Evolutionary conservation across 2,888 invertebrate genomes (phyloP).

Genomic region (Furcula furcula): DNA sequence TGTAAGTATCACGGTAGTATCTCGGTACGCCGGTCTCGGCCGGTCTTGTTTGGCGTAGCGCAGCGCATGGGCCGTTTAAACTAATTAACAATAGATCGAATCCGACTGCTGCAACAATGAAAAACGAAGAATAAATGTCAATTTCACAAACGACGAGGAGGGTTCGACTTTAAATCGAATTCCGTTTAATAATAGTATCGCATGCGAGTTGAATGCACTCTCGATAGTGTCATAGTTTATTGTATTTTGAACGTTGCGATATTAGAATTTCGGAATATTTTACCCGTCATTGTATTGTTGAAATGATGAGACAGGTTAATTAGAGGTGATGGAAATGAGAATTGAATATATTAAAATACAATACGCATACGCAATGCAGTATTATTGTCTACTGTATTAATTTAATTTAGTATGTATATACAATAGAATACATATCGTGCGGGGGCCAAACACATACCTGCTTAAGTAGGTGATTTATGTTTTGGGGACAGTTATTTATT

Average conservation of each 20-base stretch:
- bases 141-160: slow-evolving; percentile 81
- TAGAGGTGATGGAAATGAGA: not conserved
- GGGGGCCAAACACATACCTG: no score
- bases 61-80: slow-evolving; percentile 75
- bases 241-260: slow-evolving; percentile 55
- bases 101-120: slow-evolving; percentile 78
- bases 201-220: slow-evolving; percentile 79
- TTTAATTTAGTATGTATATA: no score
- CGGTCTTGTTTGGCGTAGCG: slow-evolving; percentile 51
- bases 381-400: slow-evolving; percentile 1
- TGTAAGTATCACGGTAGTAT: slow-evolving; percentile 3
- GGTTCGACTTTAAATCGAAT: slow-evolving; percentile 80
- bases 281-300: slow-evolving; percentile 31
- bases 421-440: no score
- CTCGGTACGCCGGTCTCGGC: slow-evolving; percentile 23
- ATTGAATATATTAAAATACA: slow-evolving; percentile 1
- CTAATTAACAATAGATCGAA: slow-evolving; percentile 81
- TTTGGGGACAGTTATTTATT: no score
- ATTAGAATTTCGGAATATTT: slow-evolving; percentile 42
- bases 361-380: not conserved
- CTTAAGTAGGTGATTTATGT: no score
- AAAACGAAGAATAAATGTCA: slow-evolving; percentile 82
- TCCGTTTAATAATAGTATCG: slow-evolving; percentile 80
- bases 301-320: slow-evolving; percentile 8
- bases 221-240: slow-evolving; percentile 74